These are phyloP conservation scores for Cerceris rybyensis DNA, from an alignment of 2,888 invertebrate genomes.

Conservation along the genomic window DNA sequence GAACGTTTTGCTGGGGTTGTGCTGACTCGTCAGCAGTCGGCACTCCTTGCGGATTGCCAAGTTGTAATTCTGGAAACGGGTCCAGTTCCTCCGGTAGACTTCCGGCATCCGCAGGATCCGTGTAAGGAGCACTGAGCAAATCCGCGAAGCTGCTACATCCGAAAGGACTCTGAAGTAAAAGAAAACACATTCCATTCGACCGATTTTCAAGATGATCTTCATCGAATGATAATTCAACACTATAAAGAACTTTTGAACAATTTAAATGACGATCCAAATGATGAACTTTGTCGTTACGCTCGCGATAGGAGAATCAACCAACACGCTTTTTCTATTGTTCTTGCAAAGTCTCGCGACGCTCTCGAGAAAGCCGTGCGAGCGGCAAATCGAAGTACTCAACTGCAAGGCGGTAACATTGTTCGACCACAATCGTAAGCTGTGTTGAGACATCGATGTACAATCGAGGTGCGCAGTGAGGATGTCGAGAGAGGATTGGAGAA, in stretches of 20 bases:
- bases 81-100: constrained; percentile 89
- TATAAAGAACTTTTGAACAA: too few relatives aligned
- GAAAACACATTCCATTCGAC: background rate
- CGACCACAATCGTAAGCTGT: constrained; percentile 55
- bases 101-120: constrained; percentile 86
- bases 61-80: constrained; percentile 88
- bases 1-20: constrained; percentile 76
- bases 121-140: constrained; percentile 88
- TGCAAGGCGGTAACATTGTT: constrained; percentile 66
- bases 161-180: constrained; percentile 82
- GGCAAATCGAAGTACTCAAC: constrained; percentile 60
- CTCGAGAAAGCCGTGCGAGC: constrained; percentile 42
- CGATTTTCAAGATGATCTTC: background rate
- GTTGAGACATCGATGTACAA: constrained; percentile 64
- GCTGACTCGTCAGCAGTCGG: constrained; percentile 73
- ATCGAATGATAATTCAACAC: background rate
- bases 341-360: constrained; percentile 16
- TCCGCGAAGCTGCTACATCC: constrained; percentile 90
- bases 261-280: too few relatives aligned
- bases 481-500: constrained; percentile 57
- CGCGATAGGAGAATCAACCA: background rate
- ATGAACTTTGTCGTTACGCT: background rate
- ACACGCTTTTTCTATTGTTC: constrained; percentile 19
- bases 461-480: constrained; percentile 67
- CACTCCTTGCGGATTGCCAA: constrained; percentile 76